Conservation (phyloP, 2,888 invertebrate species). For the Ophion ellenae region DNA sequence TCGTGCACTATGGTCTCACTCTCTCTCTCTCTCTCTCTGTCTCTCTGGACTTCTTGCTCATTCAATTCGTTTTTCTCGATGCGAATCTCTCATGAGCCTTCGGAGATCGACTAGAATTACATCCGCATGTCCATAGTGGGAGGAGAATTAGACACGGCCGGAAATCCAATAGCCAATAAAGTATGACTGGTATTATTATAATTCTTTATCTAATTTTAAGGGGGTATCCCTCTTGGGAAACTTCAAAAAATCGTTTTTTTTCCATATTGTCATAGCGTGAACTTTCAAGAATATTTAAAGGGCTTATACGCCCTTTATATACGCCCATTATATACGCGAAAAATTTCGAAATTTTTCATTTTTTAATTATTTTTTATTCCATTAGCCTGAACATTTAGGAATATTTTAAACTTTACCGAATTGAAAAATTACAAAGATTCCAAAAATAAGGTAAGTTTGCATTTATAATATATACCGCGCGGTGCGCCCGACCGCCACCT, state of each 20-base stretch:
- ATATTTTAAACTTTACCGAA: too few relatives aligned
- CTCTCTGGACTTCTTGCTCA: constrained; percentile 24
- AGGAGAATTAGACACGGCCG: neutral
- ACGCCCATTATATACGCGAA: too few relatives aligned
- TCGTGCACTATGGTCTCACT: constrained; percentile 24
- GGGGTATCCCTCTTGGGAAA: neutral
- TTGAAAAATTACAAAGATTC: too few relatives aligned
- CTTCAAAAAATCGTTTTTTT: neutral
- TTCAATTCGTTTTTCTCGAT: constrained; percentile 18
- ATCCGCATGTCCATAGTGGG: neutral
- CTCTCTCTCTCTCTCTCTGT: constrained; percentile 41
- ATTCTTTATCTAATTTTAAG: neutral
- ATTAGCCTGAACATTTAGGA: too few relatives aligned
- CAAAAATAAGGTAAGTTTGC: too few relatives aligned
- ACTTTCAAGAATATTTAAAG: too few relatives aligned
- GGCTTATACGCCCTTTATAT: too few relatives aligned
- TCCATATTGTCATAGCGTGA: too few relatives aligned
- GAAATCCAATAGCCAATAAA: constrained; percentile 36
- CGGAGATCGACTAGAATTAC: constrained; percentile 59
- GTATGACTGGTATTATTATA: constrained; percentile 12
- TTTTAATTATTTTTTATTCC: too few relatives aligned
- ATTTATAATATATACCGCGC: too few relatives aligned
- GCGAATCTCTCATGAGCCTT: constrained; percentile 54
- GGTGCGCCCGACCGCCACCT: too few relatives aligned
- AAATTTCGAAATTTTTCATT: too few relatives aligned